Conservation (phyloP, 2,888 invertebrate species). For the Phaedon cochleariae region DNA sequence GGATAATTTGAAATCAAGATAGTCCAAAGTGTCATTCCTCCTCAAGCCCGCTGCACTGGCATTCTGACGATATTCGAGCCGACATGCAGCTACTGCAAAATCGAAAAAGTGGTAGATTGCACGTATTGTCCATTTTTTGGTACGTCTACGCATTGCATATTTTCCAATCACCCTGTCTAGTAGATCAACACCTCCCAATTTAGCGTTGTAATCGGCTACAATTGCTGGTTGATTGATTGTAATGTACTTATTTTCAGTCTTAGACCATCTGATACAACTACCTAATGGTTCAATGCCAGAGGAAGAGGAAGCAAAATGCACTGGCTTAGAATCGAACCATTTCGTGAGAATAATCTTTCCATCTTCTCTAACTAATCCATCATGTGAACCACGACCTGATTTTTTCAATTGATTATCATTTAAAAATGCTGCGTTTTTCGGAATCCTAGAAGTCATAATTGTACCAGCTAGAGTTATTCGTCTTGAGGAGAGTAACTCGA, state of each 20-base stretch:
- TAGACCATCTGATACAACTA: conserved; percentile 20
- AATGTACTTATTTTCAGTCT: conserved; percentile 16
- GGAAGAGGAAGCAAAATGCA: conserved; percentile 21
- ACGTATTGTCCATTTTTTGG: conserved; percentile 16
- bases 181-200: conserved; percentile 25
- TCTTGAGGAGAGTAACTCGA: background rate
- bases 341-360: conserved; percentile 16
- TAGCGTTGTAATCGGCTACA: conserved; percentile 13
- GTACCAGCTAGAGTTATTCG: background rate
- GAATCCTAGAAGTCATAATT: background rate
- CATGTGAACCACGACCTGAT: conserved; percentile 12
- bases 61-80: background rate
- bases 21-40: no score
- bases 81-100: background rate
- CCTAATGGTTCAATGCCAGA: conserved; percentile 21
- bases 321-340: conserved; percentile 26
- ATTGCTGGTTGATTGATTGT: conserved; percentile 21
- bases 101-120: no score
- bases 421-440: background rate
- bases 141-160: conserved; percentile 3
- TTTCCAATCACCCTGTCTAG: conserved; percentile 20
- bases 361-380: conserved; percentile 13
- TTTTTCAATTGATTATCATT: background rate
- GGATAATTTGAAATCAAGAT: no score
- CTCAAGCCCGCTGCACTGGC: no score